Percentiles rank a stretch among this genome's conserved stretches.
phyloP scores from a whole-genome alignment of 2,113 vertebrate genomes.

The Empidonax traillii region DNA sequence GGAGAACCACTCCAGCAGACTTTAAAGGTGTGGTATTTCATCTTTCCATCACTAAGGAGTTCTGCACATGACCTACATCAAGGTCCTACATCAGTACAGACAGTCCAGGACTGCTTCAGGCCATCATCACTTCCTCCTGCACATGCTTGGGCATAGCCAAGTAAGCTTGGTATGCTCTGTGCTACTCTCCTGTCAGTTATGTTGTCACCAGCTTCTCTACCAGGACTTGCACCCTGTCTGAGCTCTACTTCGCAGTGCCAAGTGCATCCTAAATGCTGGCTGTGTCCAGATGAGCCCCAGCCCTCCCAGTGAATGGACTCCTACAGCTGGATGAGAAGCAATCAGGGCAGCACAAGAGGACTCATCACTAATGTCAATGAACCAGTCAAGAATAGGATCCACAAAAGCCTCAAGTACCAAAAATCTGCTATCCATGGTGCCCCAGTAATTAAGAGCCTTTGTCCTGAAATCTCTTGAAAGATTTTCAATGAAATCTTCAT shows the following conservation, averaged over 20 bases:
- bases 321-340: not conserved
- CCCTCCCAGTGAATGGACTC: not conserved
- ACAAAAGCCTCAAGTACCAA: not conserved
- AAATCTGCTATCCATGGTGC: not conserved
- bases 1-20: not conserved
- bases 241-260: not conserved
- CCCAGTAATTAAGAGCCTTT: not conserved
- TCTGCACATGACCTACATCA: not conserved
- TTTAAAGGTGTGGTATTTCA: not conserved
- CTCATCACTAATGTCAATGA: not conserved
- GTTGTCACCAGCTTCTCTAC: not conserved
- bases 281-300: not conserved
- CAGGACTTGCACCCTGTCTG: not conserved
- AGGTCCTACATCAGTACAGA: not conserved
- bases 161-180: not conserved
- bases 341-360: not conserved
- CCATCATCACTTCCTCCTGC: not conserved
- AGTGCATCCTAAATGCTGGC: not conserved
- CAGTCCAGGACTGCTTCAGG: not conserved
- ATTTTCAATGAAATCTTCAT: conserved; percentile 5
- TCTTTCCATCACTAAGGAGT: not conserved
- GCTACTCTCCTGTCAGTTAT: not conserved
- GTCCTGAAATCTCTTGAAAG: not conserved
- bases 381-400: not conserved
- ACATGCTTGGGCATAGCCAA: not conserved